Percentiles rank a stretch among this genome's conserved stretches.
These are phyloP conservation scores for Adrianichthys oophorus DNA, from an alignment of 2,797 vertebrate genomes.

Conservation along the genomic window DNA sequence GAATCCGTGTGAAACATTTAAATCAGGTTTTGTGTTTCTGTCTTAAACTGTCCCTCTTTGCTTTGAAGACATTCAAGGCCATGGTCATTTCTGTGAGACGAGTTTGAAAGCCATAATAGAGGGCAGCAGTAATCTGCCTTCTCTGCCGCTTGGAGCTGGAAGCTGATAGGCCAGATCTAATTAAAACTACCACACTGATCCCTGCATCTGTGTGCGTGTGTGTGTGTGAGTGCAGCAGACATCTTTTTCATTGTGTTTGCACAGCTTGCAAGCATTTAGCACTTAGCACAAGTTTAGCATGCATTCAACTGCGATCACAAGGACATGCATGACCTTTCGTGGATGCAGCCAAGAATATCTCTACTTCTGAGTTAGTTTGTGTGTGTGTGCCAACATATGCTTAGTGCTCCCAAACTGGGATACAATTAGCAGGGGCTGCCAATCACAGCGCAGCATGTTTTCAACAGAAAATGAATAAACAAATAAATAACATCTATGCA, in stretches of 20 bases:
- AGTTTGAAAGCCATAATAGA: constrained; percentile 48
- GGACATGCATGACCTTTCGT: constrained; percentile 11
- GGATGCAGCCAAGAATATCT: not conserved
- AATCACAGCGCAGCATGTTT: constrained; percentile 49
- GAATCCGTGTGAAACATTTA: too few species aligned
- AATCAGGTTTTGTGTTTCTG: too few species aligned
- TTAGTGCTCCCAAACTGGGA: constrained; percentile 22
- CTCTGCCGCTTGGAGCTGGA: constrained; percentile 35
- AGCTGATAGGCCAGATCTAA: constrained; percentile 59
- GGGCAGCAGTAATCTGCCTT: constrained; percentile 55
- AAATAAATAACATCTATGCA: constrained; percentile 45
- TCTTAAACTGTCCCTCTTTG: constrained; percentile 3
- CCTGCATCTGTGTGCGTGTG: not conserved
- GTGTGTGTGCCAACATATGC: constrained; percentile 10
- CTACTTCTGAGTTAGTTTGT: not conserved
- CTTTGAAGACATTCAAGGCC: constrained; percentile 37
- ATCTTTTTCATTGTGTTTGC: constrained; percentile 8
- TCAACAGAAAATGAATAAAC: constrained; percentile 61
- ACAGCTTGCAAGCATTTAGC: constrained; percentile 3
- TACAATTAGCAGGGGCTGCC: constrained; percentile 60
- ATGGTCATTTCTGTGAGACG: constrained; percentile 48
- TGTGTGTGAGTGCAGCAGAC: not conserved
- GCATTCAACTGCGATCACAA: constrained; percentile 7
- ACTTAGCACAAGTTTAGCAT: constrained; percentile 3
- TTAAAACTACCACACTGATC: constrained; percentile 61